Base-by-base conservation (phyloP, 1,140 invertebrate species). In the Tetragonula clypearis region DNA sequence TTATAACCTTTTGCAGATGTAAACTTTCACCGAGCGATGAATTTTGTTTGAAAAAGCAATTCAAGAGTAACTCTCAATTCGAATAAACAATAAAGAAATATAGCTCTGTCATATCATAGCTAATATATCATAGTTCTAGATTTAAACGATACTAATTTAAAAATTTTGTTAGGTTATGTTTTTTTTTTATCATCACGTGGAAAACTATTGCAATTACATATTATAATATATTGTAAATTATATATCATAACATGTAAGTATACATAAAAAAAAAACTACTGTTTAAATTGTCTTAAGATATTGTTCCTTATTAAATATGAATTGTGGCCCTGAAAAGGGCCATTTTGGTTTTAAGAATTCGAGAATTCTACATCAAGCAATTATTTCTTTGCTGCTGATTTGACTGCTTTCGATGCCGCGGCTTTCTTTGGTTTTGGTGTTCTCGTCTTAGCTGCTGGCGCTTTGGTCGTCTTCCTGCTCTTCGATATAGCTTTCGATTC, bases 271-370 rank as follows among this genome's bases (percentile, higher is more conserved):
- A 41, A 30, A 76, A 60, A 60, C 78, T 78, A 83, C 35, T 71
- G 65, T 71, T 53, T 5, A 69, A 6, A 60, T 84, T 79, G n/a
- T 62, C 17, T 21, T 26, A 83, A 77, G 26, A 62, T 49, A 53
- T 78, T 53, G 26, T 84, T 71, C 75, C 75, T 71, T 19, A 56
- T 79, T 17, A 9, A n/a, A 77, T 14, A n/a, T 56, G 2, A 12
- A 41, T 69, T 79, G 84, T 78, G 88, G 87, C 88, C 88, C 88
- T 89, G 87, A 89, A 86, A 89, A 88, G 88, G 87, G 88, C 88
- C 88, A 86, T 65, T 65, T 89, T 89, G 17, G 19, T 58, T 49
- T 0, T 3, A 4, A 58, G 8, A 26, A 26, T 49, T 60, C 71
- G 2, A 4, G 26, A 58, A 56, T 62, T 9, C 15, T 11, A 21